These are phyloP conservation scores for Drosophila infuscata DNA, from an alignment of 2,888 invertebrate genomes.

Conservation along the genomic window DNA sequence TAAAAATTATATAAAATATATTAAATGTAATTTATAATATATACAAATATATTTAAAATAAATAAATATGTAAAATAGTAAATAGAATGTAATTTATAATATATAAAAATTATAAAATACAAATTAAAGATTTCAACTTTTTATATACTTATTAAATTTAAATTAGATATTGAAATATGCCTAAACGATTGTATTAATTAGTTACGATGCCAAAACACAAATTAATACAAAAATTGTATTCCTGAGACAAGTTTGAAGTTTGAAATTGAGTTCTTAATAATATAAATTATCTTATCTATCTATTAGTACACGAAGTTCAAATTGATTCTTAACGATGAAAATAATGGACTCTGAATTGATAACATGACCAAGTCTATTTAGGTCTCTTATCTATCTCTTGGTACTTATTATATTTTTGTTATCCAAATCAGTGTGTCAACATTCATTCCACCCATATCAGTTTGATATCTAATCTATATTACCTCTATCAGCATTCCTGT, in stretches of 20 bases:
- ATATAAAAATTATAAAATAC: not conserved
- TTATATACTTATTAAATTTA: not conserved
- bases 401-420: not conserved
- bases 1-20: not conserved
- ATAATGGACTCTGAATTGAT: not conserved
- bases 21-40: too few relatives aligned
- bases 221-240: too few relatives aligned
- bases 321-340: not conserved
- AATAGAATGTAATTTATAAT: not conserved
- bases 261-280: not conserved
- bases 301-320: not conserved
- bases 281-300: not conserved
- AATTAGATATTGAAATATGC: too few relatives aligned
- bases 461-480: conserved; percentile 28
- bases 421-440: conserved; percentile 7
- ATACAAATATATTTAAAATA: too few relatives aligned
- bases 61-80: too few relatives aligned
- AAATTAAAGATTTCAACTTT: not conserved
- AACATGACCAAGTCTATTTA: not conserved
- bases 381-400: not conserved
- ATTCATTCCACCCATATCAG: conserved; percentile 19
- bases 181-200: not conserved
- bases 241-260: not conserved
- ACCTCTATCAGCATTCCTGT: conserved; percentile 22
- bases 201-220: too few relatives aligned